These are phyloP conservation scores for Drosophila neoperkinsi DNA, from an alignment of 2,888 invertebrate species.

Conservation along the genomic window DNA sequence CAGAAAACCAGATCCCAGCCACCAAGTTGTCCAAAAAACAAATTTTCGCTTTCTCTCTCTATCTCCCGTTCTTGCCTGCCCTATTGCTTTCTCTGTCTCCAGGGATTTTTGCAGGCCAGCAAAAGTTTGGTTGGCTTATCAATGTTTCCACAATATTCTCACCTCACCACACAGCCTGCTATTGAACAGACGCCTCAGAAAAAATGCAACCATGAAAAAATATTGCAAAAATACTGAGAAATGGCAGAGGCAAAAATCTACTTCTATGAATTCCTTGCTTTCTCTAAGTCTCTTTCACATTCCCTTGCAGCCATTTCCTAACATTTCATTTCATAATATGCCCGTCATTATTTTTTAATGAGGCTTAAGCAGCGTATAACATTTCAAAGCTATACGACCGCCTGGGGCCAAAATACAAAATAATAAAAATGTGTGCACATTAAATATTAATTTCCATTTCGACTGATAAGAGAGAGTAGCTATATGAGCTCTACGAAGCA, in stretches of 20 bases:
- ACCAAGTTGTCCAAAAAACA: constrained; percentile 56
- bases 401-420: constrained; percentile 33
- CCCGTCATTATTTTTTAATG: constrained; percentile 78
- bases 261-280: constrained; percentile 12
- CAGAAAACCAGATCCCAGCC: constrained; percentile 44
- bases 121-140: constrained; percentile 74
- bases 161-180: neutral
- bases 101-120: constrained; percentile 40
- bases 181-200: constrained; percentile 23
- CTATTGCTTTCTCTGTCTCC: constrained; percentile 14
- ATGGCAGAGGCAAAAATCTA: constrained; percentile 15
- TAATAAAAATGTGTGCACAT: constrained; percentile 70
- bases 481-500: constrained; percentile 30
- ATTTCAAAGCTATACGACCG: constrained; percentile 63
- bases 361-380: constrained; percentile 80
- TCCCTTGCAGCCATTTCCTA: neutral
- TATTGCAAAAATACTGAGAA: constrained; percentile 40
- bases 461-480: constrained; percentile 68
- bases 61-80: neutral
- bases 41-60: constrained; percentile 40
- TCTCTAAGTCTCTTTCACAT: neutral
- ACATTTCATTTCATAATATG: constrained; percentile 50
- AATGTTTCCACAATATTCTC: constrained; percentile 48
- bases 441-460: constrained; percentile 80
- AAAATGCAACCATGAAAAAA: constrained; percentile 35